These are phyloP conservation scores for Heptranchias perlo DNA, from an alignment of 2,113 vertebrate species.

Conservation along the genomic window DNA sequence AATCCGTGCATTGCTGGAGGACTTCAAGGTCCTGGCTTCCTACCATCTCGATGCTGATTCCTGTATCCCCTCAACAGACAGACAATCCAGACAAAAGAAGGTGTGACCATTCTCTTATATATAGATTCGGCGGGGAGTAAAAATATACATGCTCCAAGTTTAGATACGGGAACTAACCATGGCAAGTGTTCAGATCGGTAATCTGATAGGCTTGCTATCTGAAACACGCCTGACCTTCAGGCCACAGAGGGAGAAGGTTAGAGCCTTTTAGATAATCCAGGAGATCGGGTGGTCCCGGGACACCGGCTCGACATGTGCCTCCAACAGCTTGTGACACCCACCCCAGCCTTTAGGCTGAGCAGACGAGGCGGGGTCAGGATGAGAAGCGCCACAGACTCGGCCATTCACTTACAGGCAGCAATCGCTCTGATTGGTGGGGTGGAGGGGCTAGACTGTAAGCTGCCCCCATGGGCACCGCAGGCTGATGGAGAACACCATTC, in stretches of 20 bases:
- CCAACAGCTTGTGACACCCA: no score
- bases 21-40: constrained; percentile 40
- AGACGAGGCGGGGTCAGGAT: not conserved
- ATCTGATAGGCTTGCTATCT: not conserved
- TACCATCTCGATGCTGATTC: constrained; percentile 54
- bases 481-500: not conserved
- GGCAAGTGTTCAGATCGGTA: constrained; percentile 42
- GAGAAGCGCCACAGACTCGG: not conserved
- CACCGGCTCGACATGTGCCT: not conserved
- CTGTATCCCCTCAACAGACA: constrained; percentile 48
- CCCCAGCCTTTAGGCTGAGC: not conserved
- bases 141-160: constrained; percentile 59
- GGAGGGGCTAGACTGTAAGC: no score
- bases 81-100: constrained; percentile 44
- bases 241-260: not conserved
- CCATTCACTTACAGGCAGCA: not conserved
- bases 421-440: not conserved
- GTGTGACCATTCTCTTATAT: constrained; percentile 52
- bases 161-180: constrained; percentile 59
- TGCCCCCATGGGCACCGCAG: no score
- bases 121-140: constrained; percentile 52
- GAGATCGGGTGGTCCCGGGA: not conserved
- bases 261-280: not conserved
- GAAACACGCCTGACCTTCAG: not conserved
- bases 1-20: no score